phyloP scores from a whole-genome alignment of 2,888 invertebrate species.

The Leptinotarsa peninsularis region DNA sequence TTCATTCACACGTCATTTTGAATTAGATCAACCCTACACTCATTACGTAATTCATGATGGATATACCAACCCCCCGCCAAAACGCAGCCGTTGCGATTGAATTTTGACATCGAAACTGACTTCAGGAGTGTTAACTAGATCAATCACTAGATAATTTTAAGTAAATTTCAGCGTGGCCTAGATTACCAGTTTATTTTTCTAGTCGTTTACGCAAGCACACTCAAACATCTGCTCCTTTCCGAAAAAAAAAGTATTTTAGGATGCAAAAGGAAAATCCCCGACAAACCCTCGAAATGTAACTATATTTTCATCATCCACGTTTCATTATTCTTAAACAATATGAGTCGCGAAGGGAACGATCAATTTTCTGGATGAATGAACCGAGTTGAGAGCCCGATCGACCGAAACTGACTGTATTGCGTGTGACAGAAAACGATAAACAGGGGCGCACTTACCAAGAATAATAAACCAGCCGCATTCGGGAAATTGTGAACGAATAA shows the following conservation, averaged over 20 bases:
- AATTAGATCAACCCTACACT: no score
- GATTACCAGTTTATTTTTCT: no score
- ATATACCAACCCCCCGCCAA: no score
- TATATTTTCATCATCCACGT: neutral
- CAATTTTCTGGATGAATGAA: slow-evolving; percentile 52
- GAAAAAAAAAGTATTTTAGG: neutral
- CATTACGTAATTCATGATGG: no score
- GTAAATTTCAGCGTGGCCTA: no score
- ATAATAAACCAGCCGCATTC: slow-evolving; percentile 9
- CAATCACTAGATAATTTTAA: no score
- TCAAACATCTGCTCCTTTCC: neutral
- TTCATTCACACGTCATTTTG: no score
- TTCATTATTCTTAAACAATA: slow-evolving; percentile 33
- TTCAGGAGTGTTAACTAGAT: no score
- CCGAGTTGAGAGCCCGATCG: slow-evolving; percentile 45
- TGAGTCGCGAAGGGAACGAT: slow-evolving; percentile 40
- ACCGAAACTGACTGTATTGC: slow-evolving; percentile 50
- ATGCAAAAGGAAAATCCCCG: neutral
- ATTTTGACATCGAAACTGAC: no score
- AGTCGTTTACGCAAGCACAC: neutral
- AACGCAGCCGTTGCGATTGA: no score
- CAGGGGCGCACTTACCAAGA: slow-evolving; percentile 28
- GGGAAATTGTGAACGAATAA: neutral
- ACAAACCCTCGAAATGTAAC: neutral
- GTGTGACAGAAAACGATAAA: slow-evolving; percentile 43